These are phyloP conservation scores for Drosophila lini DNA, from an alignment of 1,140 invertebrate genomes.

Conservation along the genomic window DNA sequence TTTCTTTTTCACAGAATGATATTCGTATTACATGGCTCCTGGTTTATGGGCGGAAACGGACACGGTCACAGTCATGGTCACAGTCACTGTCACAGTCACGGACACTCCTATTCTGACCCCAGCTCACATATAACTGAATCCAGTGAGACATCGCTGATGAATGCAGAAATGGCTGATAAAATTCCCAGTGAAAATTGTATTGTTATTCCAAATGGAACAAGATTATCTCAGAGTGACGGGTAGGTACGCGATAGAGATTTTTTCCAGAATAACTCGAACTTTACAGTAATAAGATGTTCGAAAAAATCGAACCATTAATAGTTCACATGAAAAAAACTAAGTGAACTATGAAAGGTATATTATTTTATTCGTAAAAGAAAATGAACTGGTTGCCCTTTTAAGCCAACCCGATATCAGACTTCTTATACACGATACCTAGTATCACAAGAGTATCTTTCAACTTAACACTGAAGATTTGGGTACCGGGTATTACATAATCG, in stretches of 20 bases:
- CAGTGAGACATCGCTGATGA: constrained; percentile 15
- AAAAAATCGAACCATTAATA: too few species aligned
- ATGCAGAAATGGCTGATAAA: constrained; percentile 6
- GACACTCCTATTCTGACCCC: constrained; percentile 16
- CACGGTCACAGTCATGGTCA: constrained; percentile 61
- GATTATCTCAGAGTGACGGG: constrained; percentile 43
- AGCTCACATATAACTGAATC: neutral
- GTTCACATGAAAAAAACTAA: too few species aligned
- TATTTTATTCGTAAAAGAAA: too few species aligned
- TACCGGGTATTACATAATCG: neutral
- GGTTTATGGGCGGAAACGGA: constrained; percentile 73
- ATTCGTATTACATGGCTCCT: constrained; percentile 89
- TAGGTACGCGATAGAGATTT: neutral
- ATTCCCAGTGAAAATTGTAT: constrained; percentile 41
- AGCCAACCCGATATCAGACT: neutral
- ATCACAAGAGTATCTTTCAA: neutral
- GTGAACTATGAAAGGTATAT: too few species aligned
- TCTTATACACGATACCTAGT: neutral
- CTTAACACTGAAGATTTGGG: too few species aligned
- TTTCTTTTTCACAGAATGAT: constrained; percentile 87
- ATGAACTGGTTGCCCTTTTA: too few species aligned
- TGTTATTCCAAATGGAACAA: constrained; percentile 53
- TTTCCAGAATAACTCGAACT: neutral
- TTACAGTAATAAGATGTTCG: too few species aligned
- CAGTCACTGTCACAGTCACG: constrained; percentile 43